These are phyloP conservation scores for Ispidina picta DNA, from an alignment of 2,797 vertebrate species.

Conservation along the genomic window DNA sequence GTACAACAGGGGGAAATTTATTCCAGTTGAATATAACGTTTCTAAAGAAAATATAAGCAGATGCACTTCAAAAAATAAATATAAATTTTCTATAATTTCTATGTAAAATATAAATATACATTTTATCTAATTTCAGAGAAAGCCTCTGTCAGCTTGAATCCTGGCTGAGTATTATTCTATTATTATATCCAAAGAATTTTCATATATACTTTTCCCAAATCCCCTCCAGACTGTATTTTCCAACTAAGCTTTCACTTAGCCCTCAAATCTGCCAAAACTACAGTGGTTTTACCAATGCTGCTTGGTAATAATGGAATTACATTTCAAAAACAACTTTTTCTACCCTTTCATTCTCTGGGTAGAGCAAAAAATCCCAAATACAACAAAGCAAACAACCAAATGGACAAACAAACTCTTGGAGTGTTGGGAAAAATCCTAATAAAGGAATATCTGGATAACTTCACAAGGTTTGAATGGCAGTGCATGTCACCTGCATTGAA, in stretches of 20 bases:
- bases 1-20: background rate
- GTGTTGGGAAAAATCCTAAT: background rate
- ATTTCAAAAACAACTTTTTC: background rate
- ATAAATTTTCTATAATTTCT: too few relatives aligned
- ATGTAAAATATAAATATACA: too few relatives aligned
- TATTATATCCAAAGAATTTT: background rate
- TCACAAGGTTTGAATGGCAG: background rate
- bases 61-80: background rate
- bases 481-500: background rate
- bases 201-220: background rate
- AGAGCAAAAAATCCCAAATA: background rate
- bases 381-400: background rate
- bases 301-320: background rate
- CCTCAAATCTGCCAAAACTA: background rate
- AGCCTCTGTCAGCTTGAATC: too few relatives aligned
- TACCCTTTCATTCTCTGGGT: background rate
- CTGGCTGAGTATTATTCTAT: too few relatives aligned
- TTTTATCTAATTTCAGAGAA: too few relatives aligned
- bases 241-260: background rate
- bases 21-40: background rate
- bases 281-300: background rate
- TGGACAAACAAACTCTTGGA: background rate
- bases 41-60: background rate
- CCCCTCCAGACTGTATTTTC: background rate
- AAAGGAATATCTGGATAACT: background rate